Evolutionary conservation across 2,113 vertebrate genomes (phyloP).

Genomic region (Notarius quadriscutis): DNA sequence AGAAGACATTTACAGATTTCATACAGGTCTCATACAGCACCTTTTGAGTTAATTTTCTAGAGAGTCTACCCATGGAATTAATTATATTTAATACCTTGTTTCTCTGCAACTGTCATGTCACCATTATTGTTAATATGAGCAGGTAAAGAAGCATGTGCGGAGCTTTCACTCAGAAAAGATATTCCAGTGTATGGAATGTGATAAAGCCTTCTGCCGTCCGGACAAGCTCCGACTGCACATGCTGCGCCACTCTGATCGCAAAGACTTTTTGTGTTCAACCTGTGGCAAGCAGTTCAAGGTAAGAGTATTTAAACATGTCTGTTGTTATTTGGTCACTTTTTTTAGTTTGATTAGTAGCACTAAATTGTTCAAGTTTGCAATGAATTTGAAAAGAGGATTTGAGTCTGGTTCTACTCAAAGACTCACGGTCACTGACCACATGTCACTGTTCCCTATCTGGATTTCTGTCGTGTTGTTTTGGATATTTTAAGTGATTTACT

Average conservation of each 20-base stretch:
- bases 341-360: too few species aligned
- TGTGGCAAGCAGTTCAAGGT: slow-evolving; percentile 99
- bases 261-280: slow-evolving; percentile 96
- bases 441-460: neutral
- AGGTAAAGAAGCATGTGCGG: slow-evolving; percentile 97
- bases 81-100: neutral
- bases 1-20: slow-evolving; percentile 93
- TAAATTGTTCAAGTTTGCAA: neutral
- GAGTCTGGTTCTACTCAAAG: neutral
- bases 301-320: neutral
- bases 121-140: slow-evolving; percentile 1
- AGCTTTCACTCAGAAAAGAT: slow-evolving; percentile 98
- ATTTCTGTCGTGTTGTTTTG: neutral
- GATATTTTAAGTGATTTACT: neutral
- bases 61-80: neutral
- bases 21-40: slow-evolving; percentile 82
- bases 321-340: neutral
- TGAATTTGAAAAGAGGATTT: neutral
- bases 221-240: slow-evolving; percentile 97
- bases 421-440: neutral
- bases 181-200: slow-evolving; percentile 93
- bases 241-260: slow-evolving; percentile 94
- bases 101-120: neutral
- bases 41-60: neutral
- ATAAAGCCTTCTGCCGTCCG: slow-evolving; percentile 95